Evolutionary conservation across 2,113 vertebrate genomes (phyloP).

Genomic region (Pagrus major): DNA sequence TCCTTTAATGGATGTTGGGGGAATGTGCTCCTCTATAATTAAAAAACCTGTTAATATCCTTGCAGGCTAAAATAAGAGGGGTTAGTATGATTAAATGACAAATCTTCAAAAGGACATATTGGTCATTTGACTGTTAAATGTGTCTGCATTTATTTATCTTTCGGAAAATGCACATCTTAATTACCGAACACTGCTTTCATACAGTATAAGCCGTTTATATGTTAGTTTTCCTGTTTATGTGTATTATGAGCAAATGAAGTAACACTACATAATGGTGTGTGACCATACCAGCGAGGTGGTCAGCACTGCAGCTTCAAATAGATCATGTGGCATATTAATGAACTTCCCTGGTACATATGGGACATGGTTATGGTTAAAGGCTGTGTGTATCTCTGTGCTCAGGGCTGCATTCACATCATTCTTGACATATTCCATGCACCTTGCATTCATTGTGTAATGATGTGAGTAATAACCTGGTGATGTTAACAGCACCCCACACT

Average conservation of each 20-base stretch:
- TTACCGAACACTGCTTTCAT: constrained; percentile 4
- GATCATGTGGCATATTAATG: constrained; percentile 61
- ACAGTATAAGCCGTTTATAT: neutral
- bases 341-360: constrained; percentile 46
- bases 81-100: constrained; percentile 56
- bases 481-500: constrained; percentile 62
- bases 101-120: constrained; percentile 37
- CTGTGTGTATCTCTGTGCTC: constrained; percentile 39
- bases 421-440: constrained; percentile 66
- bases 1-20: constrained; percentile 81
- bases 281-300: constrained; percentile 56
- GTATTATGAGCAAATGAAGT: constrained; percentile 58
- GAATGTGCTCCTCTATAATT: constrained; percentile 78
- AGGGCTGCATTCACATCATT: constrained; percentile 59
- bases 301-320: constrained; percentile 50
- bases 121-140: constrained; percentile 33
- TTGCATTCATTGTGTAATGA: constrained; percentile 74
- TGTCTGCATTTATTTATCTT: constrained; percentile 10
- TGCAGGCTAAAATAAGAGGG: constrained; percentile 63
- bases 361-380: constrained; percentile 44
- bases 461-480: constrained; percentile 73
- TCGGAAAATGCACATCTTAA: neutral
- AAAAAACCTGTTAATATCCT: constrained; percentile 78
- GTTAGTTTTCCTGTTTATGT: constrained; percentile 40
- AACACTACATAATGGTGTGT: constrained; percentile 62